Evolutionary conservation across 2,797 vertebrate species (phyloP), one percentile per base, ranked within the genome.

Genomic region (Spheniscus humboldti): DNA sequence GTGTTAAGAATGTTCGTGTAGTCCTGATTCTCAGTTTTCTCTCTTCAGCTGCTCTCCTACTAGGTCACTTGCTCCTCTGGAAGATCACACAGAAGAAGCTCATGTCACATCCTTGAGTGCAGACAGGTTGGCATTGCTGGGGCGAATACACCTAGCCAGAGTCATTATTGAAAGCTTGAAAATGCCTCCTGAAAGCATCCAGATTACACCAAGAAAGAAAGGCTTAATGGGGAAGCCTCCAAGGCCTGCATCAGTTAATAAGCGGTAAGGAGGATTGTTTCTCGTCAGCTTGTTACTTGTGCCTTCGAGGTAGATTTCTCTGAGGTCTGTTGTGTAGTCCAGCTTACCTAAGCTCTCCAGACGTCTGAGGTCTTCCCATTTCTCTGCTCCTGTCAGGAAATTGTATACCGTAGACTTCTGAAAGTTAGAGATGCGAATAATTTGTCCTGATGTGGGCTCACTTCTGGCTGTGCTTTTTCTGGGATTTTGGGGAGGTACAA

Each of bases 151-250:
- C 72, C 92, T 98, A 8, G 98, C 98, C 56, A 98, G 98, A 97
- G 98, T 99, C 78, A 96, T 97, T 39, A 73, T 99, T 30, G 98
- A 98, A 43, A 98, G 98, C 33, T 91, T 99, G 95, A 97, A 92
- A 30, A 92, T 99, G 59, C 96, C 98, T 62, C 73, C 93, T 72
- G 96, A 97, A 48, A 93, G 84, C 91, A 72, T 91, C 62, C 93
- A 94, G 90, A 41, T 88, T 23, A 97, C 97, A 31, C 92, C 97
- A 31, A 98, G 93, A 94, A 98, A 98, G 76, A 97, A 94, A 62
- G 90, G 53, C 7, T 95, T 82, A 24, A 96, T 93, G 93, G 98
- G 98, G 79, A 99, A 98, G 95, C 98, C 98, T 77, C 98, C 98
- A 48, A 97, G 97, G n/a, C 98, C 98, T 31, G 53, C 94, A 27